These are phyloP conservation scores for Aphodius sticticus DNA, from an alignment of 2,888 invertebrate genomes.

Conservation along the genomic window DNA sequence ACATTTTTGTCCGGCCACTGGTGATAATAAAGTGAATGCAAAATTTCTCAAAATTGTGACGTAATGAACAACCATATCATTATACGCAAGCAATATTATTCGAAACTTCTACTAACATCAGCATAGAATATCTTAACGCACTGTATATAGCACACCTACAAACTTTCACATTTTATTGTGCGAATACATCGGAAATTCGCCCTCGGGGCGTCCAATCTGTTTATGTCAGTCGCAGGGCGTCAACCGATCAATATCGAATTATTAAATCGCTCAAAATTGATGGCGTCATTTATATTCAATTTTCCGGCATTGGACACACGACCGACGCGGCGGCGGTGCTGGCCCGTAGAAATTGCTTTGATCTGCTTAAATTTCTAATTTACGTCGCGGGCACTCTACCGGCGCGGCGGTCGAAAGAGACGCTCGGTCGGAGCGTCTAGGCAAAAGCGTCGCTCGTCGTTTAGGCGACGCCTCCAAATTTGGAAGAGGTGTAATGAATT, in stretches of 20 bases:
- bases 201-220: not conserved
- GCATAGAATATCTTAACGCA: too few relatives aligned
- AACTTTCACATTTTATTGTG: not conserved
- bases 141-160: too few relatives aligned
- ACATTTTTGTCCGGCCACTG: too few relatives aligned
- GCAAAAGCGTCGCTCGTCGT: not conserved
- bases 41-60: too few relatives aligned
- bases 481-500: not conserved
- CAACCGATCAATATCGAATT: not conserved
- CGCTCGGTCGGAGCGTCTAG: not conserved
- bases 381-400: not conserved
- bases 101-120: too few relatives aligned
- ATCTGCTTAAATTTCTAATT: conserved; percentile 4
- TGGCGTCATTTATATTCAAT: conserved; percentile 4
- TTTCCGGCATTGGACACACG: not conserved
- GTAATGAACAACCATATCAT: too few relatives aligned
- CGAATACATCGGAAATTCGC: not conserved
- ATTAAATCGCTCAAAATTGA: not conserved
- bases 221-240: not conserved
- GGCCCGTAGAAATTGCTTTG: not conserved
- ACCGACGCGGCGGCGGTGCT: not conserved
- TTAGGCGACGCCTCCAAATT: not conserved
- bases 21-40: too few relatives aligned
- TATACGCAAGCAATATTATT: too few relatives aligned
- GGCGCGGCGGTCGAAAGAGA: not conserved